Conservation (phyloP, 2,113 vertebrate species). For the Alexandromys fortis region DNA sequence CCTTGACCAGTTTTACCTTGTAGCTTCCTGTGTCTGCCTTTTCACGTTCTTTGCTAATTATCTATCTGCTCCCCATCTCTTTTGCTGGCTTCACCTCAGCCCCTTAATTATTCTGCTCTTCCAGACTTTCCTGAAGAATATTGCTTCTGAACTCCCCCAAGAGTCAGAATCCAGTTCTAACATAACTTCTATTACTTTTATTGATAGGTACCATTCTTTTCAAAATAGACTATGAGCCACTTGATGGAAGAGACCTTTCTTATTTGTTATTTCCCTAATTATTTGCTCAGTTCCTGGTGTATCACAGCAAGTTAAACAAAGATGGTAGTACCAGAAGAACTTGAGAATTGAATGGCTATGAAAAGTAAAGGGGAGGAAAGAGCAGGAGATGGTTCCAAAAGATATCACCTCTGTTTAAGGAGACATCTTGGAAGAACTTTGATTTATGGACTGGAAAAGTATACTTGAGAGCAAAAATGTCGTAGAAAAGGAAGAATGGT, state of each 20-base stretch:
- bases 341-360: background rate
- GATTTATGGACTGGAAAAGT: background rate
- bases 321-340: background rate
- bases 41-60: background rate
- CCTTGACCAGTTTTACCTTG: background rate
- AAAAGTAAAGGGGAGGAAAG: slow-evolving; percentile 1
- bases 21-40: background rate
- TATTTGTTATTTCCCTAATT: slow-evolving; percentile 42
- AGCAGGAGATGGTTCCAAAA: background rate
- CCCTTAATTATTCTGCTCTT: slow-evolving; percentile 42
- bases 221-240: background rate
- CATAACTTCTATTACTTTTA: background rate
- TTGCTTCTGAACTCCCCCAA: slow-evolving; percentile 39
- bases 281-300: slow-evolving; percentile 13
- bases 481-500: background rate
- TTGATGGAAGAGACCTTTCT: background rate
- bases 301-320: background rate
- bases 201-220: slow-evolving; percentile 50
- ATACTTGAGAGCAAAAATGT: background rate
- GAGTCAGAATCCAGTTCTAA: background rate
- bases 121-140: background rate
- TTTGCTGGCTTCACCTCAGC: background rate
- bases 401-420: background rate
- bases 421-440: slow-evolving; percentile 3
- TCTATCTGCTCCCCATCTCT: background rate